phyloP scores from a whole-genome alignment of 2,888 invertebrate species.

The Sphaerophoria rueppellii region DNA sequence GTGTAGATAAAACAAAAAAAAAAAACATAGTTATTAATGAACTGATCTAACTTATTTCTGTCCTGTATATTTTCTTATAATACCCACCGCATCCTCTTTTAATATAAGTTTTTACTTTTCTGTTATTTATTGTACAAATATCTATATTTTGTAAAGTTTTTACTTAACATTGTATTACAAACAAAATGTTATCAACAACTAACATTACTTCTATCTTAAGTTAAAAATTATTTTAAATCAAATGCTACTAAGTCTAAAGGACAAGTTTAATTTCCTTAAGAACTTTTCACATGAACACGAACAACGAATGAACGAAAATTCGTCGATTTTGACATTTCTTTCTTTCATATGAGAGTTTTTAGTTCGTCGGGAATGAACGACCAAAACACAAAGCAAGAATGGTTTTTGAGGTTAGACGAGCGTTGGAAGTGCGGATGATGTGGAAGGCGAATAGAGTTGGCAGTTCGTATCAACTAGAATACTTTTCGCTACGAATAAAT shows the following conservation, averaged over 20 bases:
- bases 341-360: no score
- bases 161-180: constrained; percentile 33
- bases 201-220: constrained; percentile 55
- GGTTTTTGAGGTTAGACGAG: no score
- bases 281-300: no score
- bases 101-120: constrained; percentile 8
- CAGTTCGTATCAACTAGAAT: no score
- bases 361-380: no score
- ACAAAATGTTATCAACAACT: constrained; percentile 25
- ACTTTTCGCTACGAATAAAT: no score
- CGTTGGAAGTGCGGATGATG: no score
- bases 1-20: background rate
- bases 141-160: constrained; percentile 32
- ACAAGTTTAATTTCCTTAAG: background rate
- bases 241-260: constrained; percentile 4
- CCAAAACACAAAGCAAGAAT: no score
- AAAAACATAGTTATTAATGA: background rate
- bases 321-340: no score
- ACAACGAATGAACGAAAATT: no score
- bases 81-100: constrained; percentile 46
- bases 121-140: constrained; percentile 51
- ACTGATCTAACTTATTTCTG: constrained; percentile 15
- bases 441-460: no score
- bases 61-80: background rate
- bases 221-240: constrained; percentile 17